Conservation (phyloP, 2,888 invertebrate species). For the Zygogramma bicolorata region DNA sequence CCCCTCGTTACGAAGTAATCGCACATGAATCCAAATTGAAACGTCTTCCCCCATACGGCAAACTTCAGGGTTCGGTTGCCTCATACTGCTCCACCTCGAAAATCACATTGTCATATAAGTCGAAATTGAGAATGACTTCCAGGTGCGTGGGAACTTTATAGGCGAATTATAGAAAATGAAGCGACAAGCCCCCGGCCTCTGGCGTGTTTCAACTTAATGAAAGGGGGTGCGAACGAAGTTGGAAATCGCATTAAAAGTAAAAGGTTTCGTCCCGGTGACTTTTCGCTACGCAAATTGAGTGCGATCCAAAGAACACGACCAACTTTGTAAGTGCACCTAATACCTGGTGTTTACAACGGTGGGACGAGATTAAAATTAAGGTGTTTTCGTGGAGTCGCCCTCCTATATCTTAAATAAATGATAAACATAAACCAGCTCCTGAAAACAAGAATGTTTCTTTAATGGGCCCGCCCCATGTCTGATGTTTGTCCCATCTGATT, state of each 20-base stretch:
- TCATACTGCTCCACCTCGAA: conserved; percentile 23
- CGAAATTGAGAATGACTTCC: conserved; percentile 37
- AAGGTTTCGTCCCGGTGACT: neutral
- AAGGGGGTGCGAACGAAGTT: neutral
- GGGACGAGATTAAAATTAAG: too few relatives aligned
- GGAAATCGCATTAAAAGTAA: neutral
- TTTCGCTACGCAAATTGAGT: conserved; percentile 1
- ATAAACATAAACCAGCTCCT: too few relatives aligned
- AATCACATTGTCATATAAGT: conserved; percentile 22
- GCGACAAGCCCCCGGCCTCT: neutral
- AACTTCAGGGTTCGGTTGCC: conserved; percentile 19
- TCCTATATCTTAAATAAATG: too few relatives aligned
- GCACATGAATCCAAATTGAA: conserved; percentile 27
- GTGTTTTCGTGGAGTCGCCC: too few relatives aligned
- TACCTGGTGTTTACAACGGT: too few relatives aligned
- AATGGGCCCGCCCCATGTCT: too few relatives aligned
- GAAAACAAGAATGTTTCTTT: too few relatives aligned
- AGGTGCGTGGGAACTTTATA: conserved; percentile 31
- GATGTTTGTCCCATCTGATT: too few relatives aligned
- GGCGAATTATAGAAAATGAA: conserved; percentile 30
- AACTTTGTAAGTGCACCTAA: neutral
- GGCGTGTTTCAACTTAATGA: neutral
- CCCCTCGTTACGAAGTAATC: conserved; percentile 16
- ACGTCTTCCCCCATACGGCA: conserved; percentile 25
- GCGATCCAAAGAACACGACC: neutral